Base-by-base conservation (phyloP, 2,113 vertebrate species). In the Melanotaenia duboulayi region DNA sequence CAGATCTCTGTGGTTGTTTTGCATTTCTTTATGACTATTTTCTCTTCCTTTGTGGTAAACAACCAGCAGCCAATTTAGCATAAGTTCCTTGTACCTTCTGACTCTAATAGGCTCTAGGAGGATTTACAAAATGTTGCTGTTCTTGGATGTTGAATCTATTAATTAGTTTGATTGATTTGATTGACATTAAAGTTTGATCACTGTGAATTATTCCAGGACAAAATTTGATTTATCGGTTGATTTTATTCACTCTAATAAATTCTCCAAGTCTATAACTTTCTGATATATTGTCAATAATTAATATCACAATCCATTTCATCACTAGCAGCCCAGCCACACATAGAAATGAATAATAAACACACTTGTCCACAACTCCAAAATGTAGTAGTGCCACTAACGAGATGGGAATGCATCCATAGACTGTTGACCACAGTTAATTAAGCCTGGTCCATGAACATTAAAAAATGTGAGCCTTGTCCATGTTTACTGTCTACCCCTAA, bases 141-240 rank as follows among this genome's bases (percentile, higher is more conserved):
- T n/a, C 13, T n/a, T 55, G 24, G 1, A 20, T 28, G 44, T 58
- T n/a, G n/a, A n/a, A n/a, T n/a, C n/a, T n/a, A n/a, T n/a, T n/a
- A n/a, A n/a, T n/a, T n/a, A n/a, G n/a, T n/a, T n/a, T n/a, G n/a
- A n/a, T n/a, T n/a, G n/a, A n/a, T 5, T 2, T 7, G 13, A 16
- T 50, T 10, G 25, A 20, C 39, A 11, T 42, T 51, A 63, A 39
- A 70, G n/a, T n/a, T 28, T 57, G 37, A 68, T 46, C 1, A 58
- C 23, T 52, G 39, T 25, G 28, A 28, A 2, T 6, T 11, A 54
- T 69, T 16, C 42, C 42, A 5, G 39, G 1, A 54, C 0, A 25
- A 35, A 65, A 48, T 49, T 35, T 24, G 23, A 20, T 55, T 48
- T 11, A 23, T 65, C 13, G 46, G 39, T 42, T 25, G 37, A 55